phyloP scores from a whole-genome alignment of 2,797 vertebrate genomes.

The Stomatorhinus walkeri region DNA sequence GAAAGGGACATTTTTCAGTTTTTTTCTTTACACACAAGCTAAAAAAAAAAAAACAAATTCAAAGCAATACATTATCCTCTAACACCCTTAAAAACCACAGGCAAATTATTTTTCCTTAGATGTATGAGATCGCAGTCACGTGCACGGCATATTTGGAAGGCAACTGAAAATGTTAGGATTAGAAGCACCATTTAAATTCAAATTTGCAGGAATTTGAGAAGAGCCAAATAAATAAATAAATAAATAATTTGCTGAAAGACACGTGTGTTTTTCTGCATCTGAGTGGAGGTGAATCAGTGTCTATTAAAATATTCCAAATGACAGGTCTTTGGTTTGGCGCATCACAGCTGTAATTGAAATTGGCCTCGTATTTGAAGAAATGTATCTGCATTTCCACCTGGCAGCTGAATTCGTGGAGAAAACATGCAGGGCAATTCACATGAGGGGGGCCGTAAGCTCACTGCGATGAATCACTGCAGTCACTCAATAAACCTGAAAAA shows the following conservation, averaged over 20 bases:
- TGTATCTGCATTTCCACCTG: not conserved
- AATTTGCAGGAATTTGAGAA: not conserved
- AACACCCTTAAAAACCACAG: not conserved
- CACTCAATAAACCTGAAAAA: not conserved
- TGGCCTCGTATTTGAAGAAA: not conserved
- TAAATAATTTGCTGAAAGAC: not conserved
- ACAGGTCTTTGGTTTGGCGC: not conserved
- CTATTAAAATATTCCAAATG: conserved; percentile 13
- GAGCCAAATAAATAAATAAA: not conserved
- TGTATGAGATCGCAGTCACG: not conserved
- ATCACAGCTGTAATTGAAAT: conserved; percentile 10
- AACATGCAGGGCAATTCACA: conserved; percentile 5
- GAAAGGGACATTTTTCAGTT: not conserved
- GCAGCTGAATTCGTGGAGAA: not conserved
- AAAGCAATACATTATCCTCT: not conserved
- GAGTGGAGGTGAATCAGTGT: conserved; percentile 3
- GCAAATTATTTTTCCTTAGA: not conserved
- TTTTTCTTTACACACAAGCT: not conserved
- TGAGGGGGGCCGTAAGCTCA: not conserved
- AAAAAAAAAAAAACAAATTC: not conserved
- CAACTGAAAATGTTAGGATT: not conserved
- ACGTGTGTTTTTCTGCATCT: not conserved
- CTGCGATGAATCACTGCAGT: not conserved
- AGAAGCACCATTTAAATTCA: not conserved
- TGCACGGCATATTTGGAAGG: not conserved